These are phyloP conservation scores for Agraylea sexmaculata DNA, from an alignment of 1,140 invertebrate genomes.

Conservation along the genomic window DNA sequence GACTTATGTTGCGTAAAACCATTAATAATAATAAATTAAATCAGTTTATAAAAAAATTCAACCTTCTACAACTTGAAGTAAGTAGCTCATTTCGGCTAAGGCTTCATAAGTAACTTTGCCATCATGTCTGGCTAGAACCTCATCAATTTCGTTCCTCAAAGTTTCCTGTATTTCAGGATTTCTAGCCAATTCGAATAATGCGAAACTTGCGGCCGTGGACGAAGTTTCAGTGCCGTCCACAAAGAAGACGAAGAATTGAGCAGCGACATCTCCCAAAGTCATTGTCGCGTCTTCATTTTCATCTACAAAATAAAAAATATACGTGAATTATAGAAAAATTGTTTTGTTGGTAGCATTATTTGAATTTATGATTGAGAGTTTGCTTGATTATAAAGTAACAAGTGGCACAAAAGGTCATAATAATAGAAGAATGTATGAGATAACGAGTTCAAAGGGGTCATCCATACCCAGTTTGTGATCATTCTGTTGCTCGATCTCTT, in stretches of 20 bases:
- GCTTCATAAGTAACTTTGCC: slow-evolving; percentile 30
- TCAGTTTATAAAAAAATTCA: slow-evolving; percentile 5
- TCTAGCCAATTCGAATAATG: slow-evolving; percentile 36
- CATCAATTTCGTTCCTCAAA: slow-evolving; percentile 44
- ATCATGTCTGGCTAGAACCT: slow-evolving; percentile 23
- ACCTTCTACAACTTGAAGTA: slow-evolving; percentile 37
- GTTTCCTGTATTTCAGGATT: slow-evolving; percentile 41
- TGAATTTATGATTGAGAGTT: too few relatives aligned
- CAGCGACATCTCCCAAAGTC: slow-evolving; percentile 23
- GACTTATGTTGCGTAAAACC: too few relatives aligned
- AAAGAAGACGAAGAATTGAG: slow-evolving; percentile 33
- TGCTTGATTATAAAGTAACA: too few relatives aligned
- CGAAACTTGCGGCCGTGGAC: slow-evolving; percentile 37
- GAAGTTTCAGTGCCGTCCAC: slow-evolving; percentile 51
- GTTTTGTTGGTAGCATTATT: not conserved
- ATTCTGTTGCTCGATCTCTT: slow-evolving; percentile 9
- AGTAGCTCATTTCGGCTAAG: slow-evolving; percentile 34
- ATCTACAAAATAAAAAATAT: slow-evolving; percentile 45
- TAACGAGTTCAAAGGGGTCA: not conserved
- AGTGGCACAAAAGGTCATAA: too few relatives aligned
- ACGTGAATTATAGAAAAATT: slow-evolving; percentile 19
- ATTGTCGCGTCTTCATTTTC: slow-evolving; percentile 31
- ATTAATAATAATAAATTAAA: too few relatives aligned
- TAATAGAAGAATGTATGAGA: too few relatives aligned
- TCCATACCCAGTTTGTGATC: slow-evolving; percentile 5